Conservation (phyloP, 1,140 invertebrate genomes). For the Pollicipes pollicipes region DNA sequence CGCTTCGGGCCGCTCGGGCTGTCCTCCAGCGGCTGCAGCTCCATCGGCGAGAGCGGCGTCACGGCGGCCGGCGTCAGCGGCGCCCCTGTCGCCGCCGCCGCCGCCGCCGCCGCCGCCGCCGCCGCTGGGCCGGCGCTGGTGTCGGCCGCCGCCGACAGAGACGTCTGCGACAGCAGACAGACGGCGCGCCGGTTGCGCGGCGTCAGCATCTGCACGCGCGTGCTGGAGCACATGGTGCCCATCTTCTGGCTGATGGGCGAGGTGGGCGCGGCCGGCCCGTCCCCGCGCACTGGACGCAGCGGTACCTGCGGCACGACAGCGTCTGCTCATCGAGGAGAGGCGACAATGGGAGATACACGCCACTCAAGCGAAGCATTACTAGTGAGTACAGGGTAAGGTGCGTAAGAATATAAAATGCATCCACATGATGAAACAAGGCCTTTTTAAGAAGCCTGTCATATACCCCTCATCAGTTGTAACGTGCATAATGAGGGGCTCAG, state of each 20-base stretch:
- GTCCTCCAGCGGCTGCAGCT: not conserved
- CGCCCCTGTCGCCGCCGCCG: not conserved
- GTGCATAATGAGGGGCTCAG: no score
- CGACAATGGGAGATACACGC: no score
- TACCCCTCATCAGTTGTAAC: no score
- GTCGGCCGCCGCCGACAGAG: not conserved
- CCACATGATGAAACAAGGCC: no score
- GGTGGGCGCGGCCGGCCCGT: not conserved
- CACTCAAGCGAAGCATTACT: no score
- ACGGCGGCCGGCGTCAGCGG: not conserved
- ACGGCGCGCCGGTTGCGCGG: slow-evolving; percentile 3
- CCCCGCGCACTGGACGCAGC: not conserved
- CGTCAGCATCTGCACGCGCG: not conserved
- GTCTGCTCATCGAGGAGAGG: no score
- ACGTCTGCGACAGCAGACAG: not conserved
- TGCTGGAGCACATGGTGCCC: not conserved
- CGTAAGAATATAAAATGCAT: no score
- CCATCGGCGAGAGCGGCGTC: not conserved
- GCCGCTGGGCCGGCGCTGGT: no score
- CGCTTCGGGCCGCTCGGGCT: not conserved
- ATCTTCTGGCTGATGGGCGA: not conserved
- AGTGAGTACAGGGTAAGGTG: no score
- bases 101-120: no score
- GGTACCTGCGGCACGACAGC: no score
- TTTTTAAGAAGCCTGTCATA: no score